These are phyloP conservation scores for Holotrichia oblita DNA, from an alignment of 1,140 invertebrate species.

Conservation along the genomic window DNA sequence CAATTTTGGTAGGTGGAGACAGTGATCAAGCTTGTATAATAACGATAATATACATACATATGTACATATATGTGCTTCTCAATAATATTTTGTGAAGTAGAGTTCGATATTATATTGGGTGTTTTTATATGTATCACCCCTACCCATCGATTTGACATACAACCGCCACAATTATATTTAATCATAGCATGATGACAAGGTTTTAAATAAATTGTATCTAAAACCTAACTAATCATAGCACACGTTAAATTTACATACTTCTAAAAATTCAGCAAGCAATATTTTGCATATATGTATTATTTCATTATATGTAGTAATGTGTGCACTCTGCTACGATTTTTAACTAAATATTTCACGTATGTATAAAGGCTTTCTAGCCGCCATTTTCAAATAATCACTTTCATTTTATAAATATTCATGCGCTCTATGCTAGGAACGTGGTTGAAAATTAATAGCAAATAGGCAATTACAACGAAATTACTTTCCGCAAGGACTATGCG, in stretches of 20 bases:
- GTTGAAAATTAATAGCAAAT: constrained; percentile 9
- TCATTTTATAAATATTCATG: constrained; percentile 32
- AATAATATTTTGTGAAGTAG: no score
- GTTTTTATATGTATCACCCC: no score
- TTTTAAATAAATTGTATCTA: no score
- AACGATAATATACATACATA: no score
- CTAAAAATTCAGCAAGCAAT: no score
- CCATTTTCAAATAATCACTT: constrained; percentile 1
- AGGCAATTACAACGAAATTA: constrained; percentile 8
- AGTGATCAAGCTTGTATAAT: not conserved
- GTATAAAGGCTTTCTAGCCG: not conserved
- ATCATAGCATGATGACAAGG: no score
- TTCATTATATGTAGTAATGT: not conserved
- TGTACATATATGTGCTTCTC: no score
- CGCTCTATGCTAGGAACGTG: not conserved
- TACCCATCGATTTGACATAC: no score
- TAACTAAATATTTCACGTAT: not conserved
- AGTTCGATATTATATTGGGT: no score
- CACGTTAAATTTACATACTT: no score
- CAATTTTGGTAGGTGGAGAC: not conserved
- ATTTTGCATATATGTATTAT: not conserved
- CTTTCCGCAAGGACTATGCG: constrained; percentile 1
- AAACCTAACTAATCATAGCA: no score
- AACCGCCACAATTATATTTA: no score
- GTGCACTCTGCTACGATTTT: not conserved